Conservation (phyloP, 2,113 vertebrate species). For the Gambusia affinis region DNA sequence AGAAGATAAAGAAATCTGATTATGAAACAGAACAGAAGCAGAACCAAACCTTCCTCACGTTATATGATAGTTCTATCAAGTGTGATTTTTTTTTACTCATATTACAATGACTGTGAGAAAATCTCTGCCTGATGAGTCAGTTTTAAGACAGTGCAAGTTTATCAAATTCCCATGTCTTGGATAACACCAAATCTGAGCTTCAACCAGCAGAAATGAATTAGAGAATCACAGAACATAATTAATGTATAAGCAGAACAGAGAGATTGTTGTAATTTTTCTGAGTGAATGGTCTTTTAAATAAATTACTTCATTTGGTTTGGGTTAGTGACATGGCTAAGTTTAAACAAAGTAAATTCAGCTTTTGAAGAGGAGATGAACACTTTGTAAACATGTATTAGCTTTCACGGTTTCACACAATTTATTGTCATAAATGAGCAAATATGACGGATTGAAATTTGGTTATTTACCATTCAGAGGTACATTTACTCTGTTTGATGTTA, state of each 20-base stretch:
- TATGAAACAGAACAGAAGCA: neutral
- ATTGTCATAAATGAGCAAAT: too few relatives aligned
- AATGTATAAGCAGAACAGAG: neutral
- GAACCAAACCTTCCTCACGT: neutral
- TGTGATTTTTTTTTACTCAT: neutral
- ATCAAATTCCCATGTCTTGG: neutral
- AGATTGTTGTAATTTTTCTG: neutral
- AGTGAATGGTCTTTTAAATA: neutral
- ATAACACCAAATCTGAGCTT: neutral
- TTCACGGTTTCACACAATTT: too few relatives aligned
- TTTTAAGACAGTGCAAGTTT: neutral
- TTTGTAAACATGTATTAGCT: neutral
- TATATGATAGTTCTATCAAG: neutral
- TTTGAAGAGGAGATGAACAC: neutral
- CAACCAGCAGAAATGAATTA: neutral
- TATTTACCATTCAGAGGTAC: too few relatives aligned
- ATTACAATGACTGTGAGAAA: slow-evolving; percentile 8
- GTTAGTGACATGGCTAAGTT: neutral
- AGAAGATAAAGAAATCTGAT: neutral
- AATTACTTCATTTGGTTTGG: neutral
- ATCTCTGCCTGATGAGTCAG: neutral
- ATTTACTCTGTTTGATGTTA: too few relatives aligned
- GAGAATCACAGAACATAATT: neutral
- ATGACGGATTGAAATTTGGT: too few relatives aligned
- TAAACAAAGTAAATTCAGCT: neutral